Base-by-base conservation (phyloP, 2,797 vertebrate species). In the Melanotaenia pygmaea region DNA sequence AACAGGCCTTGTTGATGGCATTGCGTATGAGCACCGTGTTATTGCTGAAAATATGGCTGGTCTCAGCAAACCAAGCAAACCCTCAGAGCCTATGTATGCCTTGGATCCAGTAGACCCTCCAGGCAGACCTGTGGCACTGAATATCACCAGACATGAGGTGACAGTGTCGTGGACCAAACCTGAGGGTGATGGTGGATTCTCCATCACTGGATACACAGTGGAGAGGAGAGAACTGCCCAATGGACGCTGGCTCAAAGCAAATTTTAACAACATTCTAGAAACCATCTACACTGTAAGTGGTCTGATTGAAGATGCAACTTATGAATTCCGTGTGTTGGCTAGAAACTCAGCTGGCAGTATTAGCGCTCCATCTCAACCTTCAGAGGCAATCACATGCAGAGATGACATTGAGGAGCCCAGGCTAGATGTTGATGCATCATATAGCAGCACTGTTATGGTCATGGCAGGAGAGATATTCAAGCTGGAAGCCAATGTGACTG, bases 191-290 rank as follows among this genome's bases (percentile, higher is more conserved):
- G 98, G 98, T 88, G 98, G 98, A 77, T 99, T 98, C 91, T 97
- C 97, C 82, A 98, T 99, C 82, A 99, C 96, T 85, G 97, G 98
- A 76, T 99, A 99, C 69, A 96, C 94, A 5, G 95, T 99, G 70
- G 98, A 99, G 88, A 98, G 97, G 90, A 97, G 95, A 93, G 96
- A 99, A 72, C 92, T 98, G 86, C 97, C 98, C 57, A 96, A 94
- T 83, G 98, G 98, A 57, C 96, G 98, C 47, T 99, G 98, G 98
- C 95, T 99, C 37, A 99, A 99, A 90, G 96, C 97, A 86, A 99
- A 99, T 90, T 99, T 99, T 77, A 96, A 97, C 90, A 99, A 99
- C 87, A 98, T 99, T 81, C 86, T 95, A 30, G 98, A 99, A 86
- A 99, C 96, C 67, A 94, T 95, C 71, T 99, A 97, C 86, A 99